These are phyloP conservation scores for Nesospiza acunhae DNA, from an alignment of 2,113 vertebrate species.

Conservation along the genomic window DNA sequence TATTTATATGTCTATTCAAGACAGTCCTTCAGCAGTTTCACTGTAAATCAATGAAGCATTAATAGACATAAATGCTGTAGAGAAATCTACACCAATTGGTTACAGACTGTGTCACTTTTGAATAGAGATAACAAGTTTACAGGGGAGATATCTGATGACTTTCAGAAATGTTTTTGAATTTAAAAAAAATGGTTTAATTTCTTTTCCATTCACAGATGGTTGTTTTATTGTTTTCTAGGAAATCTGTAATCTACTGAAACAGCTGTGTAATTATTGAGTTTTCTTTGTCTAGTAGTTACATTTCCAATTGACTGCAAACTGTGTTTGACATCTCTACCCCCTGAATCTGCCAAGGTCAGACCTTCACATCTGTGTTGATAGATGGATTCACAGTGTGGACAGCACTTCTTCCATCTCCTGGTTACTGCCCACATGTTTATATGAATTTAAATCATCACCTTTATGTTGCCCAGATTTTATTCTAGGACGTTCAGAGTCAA, in stretches of 20 bases:
- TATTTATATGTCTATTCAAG: conserved; percentile 3
- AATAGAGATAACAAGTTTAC: not conserved
- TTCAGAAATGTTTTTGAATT: conserved; percentile 1
- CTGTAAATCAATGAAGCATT: not conserved
- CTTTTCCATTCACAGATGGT: not conserved
- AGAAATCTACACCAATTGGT: not conserved
- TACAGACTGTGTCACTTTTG: not conserved
- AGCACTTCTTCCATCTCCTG: not conserved
- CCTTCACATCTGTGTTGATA: not conserved
- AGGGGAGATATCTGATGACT: not conserved
- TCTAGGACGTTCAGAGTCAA: not conserved
- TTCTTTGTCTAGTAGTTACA: conserved; percentile 3
- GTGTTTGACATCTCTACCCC: not conserved
- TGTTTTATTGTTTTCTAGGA: not conserved
- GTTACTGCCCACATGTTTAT: not conserved
- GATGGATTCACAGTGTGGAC: not conserved
- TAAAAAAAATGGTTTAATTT: not conserved
- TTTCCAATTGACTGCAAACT: not conserved
- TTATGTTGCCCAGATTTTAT: not conserved
- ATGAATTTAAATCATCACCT: not conserved
- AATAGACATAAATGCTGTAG: not conserved
- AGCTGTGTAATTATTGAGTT: not conserved
- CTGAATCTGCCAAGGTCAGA: conserved; percentile 23
- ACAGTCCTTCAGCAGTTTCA: not conserved
- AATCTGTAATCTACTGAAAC: not conserved